These are phyloP conservation scores for Probaryconus sp. DNA, from an alignment of 1,140 invertebrate species.

Conservation along the genomic window DNA sequence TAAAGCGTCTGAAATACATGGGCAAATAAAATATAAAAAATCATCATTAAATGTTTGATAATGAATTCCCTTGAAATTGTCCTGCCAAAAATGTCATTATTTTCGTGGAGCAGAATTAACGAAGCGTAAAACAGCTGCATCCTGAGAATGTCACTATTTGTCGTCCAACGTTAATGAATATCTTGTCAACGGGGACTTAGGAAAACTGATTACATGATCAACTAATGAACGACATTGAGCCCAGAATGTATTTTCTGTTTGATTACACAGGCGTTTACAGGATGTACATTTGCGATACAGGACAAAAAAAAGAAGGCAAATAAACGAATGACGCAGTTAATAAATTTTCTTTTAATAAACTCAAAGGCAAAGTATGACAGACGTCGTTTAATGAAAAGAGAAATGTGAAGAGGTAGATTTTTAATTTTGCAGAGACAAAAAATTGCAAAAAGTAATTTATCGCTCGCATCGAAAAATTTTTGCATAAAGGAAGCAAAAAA, in stretches of 20 bases:
- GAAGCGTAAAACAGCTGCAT: neutral
- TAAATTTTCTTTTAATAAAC: neutral
- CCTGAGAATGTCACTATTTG: too few relatives aligned
- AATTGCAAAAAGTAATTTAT: conserved; percentile 44
- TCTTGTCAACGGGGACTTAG: conserved; percentile 13
- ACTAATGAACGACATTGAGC: conserved; percentile 13
- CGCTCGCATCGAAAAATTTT: conserved; percentile 31
- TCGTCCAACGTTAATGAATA: neutral
- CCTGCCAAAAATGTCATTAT: too few relatives aligned
- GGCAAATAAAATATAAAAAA: too few relatives aligned
- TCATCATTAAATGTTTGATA: too few relatives aligned
- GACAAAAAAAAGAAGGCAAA: too few relatives aligned
- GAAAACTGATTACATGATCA: conserved; percentile 6
- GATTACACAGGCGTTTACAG: conserved; percentile 6
- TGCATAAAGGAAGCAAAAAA: too few relatives aligned
- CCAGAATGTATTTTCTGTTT: conserved; percentile 7
- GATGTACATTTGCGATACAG: neutral
- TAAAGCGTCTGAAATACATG: too few relatives aligned
- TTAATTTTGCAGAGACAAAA: conserved; percentile 15
- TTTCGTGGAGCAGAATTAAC: too few relatives aligned
- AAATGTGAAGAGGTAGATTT: too few relatives aligned
- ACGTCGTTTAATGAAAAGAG: conserved; percentile 1
- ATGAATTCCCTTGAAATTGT: too few relatives aligned
- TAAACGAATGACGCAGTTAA: conserved; percentile 1
- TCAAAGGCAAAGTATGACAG: neutral